Base-by-base conservation (phyloP, 2,113 vertebrate genomes). In the Nothoprocta perdicaria region DNA sequence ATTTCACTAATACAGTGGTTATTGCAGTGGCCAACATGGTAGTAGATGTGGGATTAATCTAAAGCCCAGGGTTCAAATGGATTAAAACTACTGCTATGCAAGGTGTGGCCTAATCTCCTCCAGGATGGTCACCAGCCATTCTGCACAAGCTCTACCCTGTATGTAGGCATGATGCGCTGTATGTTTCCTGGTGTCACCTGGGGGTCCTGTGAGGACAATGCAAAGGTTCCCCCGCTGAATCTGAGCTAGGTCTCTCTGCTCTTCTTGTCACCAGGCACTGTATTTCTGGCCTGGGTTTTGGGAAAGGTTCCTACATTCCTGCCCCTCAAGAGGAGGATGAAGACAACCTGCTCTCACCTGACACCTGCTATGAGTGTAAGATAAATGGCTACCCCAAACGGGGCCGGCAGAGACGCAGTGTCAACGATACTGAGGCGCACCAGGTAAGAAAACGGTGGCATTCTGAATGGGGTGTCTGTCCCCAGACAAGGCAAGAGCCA, bases 311-410 rank as follows among this genome's bases (percentile, higher is more conserved):
- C 84, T 98, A 98, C 43, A 74, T 96, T 43, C 90, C 91, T 21
- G 92, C 94, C 0, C 97, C 95, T 6, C 96, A 93, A 66, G 97
- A 98, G 14, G 97, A 97, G 10, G 98, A 98, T 0, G 98, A 98
- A 1, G 98, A 99, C 15, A 98, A 98, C 72, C 89, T 98, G 50
- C 96, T 98, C 24, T 99, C 98, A 9, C 97, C 98, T 0, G 98
- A 99, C 93, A 97, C 98, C 93, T 99, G 99, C 97, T 99, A 99
- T 1, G 99, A 99, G 93, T 99, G 99, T 93, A 99, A 99, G 97
- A 98, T 99, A 95, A 99, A 99, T 0, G 97, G 98, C 4, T 98
- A 97, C 81, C 96, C 97, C n/a, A 97, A 97, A 96, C 95, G 53
- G 14, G 96, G 97, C 88, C 93, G 96, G 79, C 96, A 97, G 57